Evolutionary conservation across 2,797 vertebrate genomes (phyloP).

Genomic region (Hydrolagus colliei): DNA sequence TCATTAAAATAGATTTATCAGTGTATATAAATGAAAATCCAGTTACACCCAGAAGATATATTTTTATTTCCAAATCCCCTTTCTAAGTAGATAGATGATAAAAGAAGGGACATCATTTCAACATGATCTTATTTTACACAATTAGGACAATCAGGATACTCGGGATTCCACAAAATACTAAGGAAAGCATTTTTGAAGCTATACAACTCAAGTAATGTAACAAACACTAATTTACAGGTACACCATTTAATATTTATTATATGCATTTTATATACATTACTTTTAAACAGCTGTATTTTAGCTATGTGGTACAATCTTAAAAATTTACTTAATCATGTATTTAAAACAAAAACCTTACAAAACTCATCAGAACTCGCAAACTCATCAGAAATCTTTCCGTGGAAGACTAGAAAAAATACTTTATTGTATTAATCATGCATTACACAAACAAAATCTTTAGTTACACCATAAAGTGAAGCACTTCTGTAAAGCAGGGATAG

Average conservation of each 20-base stretch:
- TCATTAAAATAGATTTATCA: neutral
- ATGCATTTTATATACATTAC: constrained; percentile 99
- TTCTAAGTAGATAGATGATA: constrained; percentile 29
- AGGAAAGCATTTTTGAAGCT: constrained; percentile 40
- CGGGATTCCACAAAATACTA: constrained; percentile 24
- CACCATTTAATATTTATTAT: constrained; percentile 99
- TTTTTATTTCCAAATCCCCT: constrained; percentile 16
- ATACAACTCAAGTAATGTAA: constrained; percentile 62
- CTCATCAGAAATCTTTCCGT: constrained; percentile 79
- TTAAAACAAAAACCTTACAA: constrained; percentile 91
- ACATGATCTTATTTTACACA: constrained; percentile 26
- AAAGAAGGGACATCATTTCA: constrained; percentile 19
- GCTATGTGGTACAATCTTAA: constrained; percentile 95
- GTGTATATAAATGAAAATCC: constrained; percentile 18
- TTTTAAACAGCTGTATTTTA: constrained; percentile 85
- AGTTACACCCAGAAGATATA: constrained; percentile 18
- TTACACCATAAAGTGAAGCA: constrained; percentile 79
- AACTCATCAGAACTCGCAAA: constrained; percentile 92
- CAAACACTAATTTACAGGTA: constrained; percentile 77
- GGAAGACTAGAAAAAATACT: constrained; percentile 99
- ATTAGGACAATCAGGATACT: constrained; percentile 17
- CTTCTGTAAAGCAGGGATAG: constrained; percentile 60
- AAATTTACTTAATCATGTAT: constrained; percentile 88
- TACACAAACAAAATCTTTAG: constrained; percentile 85
- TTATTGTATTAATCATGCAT: constrained; percentile 96